Evolutionary conservation across 2,113 vertebrate species (phyloP), one percentile per base, ranked within the genome.

Genomic region (Gracilinanus agilis): DNA sequence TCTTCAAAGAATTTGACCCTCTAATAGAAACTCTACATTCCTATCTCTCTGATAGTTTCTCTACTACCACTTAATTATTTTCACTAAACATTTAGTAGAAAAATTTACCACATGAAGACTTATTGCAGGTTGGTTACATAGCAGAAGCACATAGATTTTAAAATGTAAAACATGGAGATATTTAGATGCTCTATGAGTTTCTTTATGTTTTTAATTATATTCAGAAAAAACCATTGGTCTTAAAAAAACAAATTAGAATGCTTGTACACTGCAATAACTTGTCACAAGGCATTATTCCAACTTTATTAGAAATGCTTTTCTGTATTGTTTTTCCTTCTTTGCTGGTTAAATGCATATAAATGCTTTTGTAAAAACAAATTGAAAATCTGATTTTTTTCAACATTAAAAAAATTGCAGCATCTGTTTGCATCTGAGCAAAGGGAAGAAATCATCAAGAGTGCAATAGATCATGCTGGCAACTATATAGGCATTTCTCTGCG

Each of bases 401-500:
- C 96, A 95, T 97, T 44, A 96, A 92, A 97, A 98, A 97, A 94
- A 93, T 96, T 97, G 49, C 98, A 99, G 99, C 99, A 99, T 97
- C 98, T 99, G 93, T 99, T 99, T 98, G 99, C 99, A 56, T 99
- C 99, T 27, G 99, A 99, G 96, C 99, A 99, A 96, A 99, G 99
- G 91, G 99, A 99, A 83, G 99, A 99, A 92, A 99, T 99, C 95
- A 99, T 99, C 97, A 99, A 99, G 98, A 99, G 99, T 91, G 99
- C 99, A 96, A 99, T 99, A 95, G 99, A 99, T 56, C 99, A 99
- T 93, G 99, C 99, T 54, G 99, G 99, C 95, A 99, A 99, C 98
- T 99, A 99, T 96, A 99, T 99, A 94, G 99, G 99, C 55, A 99
- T 99, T 96, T 99, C 98, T 55, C 98, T 99, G 94, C 98, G 99